Percentiles rank a stretch among this genome's conserved stretches.
phyloP scores from a whole-genome alignment of 2,888 invertebrate species.

The Rhogogaster chlorosoma region DNA sequence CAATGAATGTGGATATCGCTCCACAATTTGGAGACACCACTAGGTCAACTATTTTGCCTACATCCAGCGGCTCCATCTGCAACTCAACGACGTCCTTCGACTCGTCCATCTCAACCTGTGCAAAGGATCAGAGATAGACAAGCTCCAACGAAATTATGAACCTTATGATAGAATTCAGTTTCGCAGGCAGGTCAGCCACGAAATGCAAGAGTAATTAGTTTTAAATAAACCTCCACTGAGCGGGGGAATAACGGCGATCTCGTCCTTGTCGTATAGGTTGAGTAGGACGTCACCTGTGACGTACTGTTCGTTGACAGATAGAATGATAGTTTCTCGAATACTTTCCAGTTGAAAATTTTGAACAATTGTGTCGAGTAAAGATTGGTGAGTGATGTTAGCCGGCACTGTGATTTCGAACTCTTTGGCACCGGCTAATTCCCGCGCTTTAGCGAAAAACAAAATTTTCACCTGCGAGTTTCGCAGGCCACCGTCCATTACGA shows the following conservation, averaged over 20 bases:
- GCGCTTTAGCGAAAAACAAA: conserved; percentile 94
- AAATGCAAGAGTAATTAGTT: not conserved
- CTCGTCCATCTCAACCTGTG: conserved; percentile 71
- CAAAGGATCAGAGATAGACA: conserved; percentile 28
- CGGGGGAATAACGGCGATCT: conserved; percentile 95
- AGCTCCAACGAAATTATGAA: conserved; percentile 19
- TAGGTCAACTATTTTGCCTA: conserved; percentile 84
- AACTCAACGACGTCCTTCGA: conserved; percentile 87
- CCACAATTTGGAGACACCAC: conserved; percentile 89
- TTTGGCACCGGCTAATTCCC: conserved; percentile 87
- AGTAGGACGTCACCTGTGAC: conserved; percentile 80
- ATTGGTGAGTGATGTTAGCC: conserved; percentile 79
- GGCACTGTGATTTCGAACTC: conserved; percentile 81
- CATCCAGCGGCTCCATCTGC: conserved; percentile 83
- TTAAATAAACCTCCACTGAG: conserved; percentile 90
- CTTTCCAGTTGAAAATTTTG: conserved; percentile 83
- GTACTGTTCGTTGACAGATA: conserved; percentile 93
- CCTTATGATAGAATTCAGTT: not conserved
- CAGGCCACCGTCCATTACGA: conserved; percentile 56
- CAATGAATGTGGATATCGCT: conserved; percentile 93
- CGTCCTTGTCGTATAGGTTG: conserved; percentile 85
- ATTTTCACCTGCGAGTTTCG: conserved; percentile 81
- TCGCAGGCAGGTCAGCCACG: not conserved
- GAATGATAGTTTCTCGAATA: conserved; percentile 85
- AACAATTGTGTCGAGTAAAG: conserved; percentile 83